Percentiles rank a stretch among this genome's conserved stretches.
Conservation (phyloP, 2,113 vertebrate genomes). For the Smithornis capensis region DNA sequence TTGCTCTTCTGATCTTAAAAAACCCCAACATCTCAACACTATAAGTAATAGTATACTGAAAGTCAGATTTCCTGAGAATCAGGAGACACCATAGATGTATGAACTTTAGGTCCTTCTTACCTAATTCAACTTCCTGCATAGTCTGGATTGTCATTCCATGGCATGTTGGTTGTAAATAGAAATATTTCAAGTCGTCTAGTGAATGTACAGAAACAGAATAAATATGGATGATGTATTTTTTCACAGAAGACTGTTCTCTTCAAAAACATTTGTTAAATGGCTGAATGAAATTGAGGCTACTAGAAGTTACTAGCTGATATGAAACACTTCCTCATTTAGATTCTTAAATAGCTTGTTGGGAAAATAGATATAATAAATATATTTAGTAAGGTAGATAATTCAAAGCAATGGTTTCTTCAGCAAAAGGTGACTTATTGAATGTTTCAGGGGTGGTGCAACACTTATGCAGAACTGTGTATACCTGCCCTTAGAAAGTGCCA, state of each 20-base stretch:
- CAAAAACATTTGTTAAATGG: neutral
- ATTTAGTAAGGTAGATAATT: neutral
- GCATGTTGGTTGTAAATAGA: neutral
- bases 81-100: neutral
- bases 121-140: neutral
- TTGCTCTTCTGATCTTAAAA: neutral
- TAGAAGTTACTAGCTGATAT: neutral
- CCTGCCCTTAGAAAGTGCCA: neutral
- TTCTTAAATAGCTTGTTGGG: neutral
- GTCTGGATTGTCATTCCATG: neutral
- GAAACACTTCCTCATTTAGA: neutral
- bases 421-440: neutral
- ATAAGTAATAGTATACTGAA: neutral
- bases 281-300: neutral
- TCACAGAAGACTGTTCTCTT: neutral
- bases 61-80: neutral
- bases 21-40: neutral
- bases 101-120: neutral
- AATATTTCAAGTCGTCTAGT: neutral
- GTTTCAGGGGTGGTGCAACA: neutral
- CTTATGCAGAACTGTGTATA: neutral
- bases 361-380: neutral
- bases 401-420: neutral
- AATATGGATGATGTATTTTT: neutral
- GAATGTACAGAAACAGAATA: neutral